Conservation (phyloP, 1,140 invertebrate genomes). For the Drosophila trapezifrons region DNA sequence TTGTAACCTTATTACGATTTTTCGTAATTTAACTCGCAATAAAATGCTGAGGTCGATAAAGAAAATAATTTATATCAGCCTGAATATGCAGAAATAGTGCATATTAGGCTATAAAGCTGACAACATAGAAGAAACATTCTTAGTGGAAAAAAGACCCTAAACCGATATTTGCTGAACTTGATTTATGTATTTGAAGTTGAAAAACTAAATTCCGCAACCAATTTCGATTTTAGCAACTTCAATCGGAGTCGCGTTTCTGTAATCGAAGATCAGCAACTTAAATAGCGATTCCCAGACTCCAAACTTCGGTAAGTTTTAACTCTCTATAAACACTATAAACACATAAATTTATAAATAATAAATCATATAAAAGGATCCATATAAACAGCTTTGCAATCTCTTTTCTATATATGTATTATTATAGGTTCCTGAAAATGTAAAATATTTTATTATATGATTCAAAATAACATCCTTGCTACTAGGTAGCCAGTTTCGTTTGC, state of each 20-base stretch:
- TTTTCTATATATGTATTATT: too few relatives aligned
- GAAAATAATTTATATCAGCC: too few relatives aligned
- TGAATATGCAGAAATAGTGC: background rate
- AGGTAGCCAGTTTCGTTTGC: background rate
- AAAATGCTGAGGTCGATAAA: too few relatives aligned
- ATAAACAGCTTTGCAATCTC: too few relatives aligned
- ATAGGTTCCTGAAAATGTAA: too few relatives aligned
- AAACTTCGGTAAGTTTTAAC: slow-evolving; percentile 25
- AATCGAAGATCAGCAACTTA: background rate
- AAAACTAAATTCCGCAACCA: background rate
- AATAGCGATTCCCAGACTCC: background rate
- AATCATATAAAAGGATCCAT: too few relatives aligned
- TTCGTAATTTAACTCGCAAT: too few relatives aligned
- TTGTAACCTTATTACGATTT: too few relatives aligned
- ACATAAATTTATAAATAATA: too few relatives aligned
- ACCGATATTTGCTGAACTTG: background rate
- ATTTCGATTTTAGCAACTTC: slow-evolving; percentile 26
- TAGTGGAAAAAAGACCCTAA: background rate
- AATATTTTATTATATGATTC: slow-evolving; percentile 4
- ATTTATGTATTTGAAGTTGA: too few relatives aligned
- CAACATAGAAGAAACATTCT: background rate
- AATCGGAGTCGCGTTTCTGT: slow-evolving; percentile 20
- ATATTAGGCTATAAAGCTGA: background rate
- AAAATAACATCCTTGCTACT: slow-evolving; percentile 2
- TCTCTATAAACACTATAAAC: too few relatives aligned